Evolutionary conservation across 2,888 invertebrate species (phyloP), one percentile per base, ranked within the genome.

Genomic region (Lumbricus terrestris): DNA sequence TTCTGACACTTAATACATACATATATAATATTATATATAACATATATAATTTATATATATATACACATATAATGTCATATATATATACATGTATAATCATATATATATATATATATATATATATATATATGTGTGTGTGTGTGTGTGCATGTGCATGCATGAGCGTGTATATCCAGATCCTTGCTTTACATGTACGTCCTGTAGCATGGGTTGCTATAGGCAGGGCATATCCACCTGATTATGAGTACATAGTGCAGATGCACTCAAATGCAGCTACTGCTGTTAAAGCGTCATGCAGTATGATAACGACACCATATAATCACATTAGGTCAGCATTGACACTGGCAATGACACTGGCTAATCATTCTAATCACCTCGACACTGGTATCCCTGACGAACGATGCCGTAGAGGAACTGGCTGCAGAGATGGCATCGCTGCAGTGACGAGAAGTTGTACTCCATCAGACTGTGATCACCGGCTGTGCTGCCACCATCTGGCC

Each of bases 391-490:
- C 95, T 97, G 97, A 93, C 96, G 96, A 93, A 96, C 95, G 88
- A 97, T 95, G 88, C 97, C 97, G 92, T 96, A 95, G 92, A 97
- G 95, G 94, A 96, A 96, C 94, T 96, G 96, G 94, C 96, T 96
- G 95, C 97, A 97, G 94, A 97, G 96, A 94, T 96, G 96, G 95
- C 97, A 97, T 92, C 96, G 95, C 94, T 97, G 96, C 93, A 97
- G 95, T 54, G 96, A 95, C 92, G 96, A 96, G 95, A 97, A 97
- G 93, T 96, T 96, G 94, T 96, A 96, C 93, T 96, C 96, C 89
- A 96, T 95, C 93, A 97, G 95, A 93, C 95, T 95, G 93, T 96
- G 96, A 82, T 91, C 90, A 20, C 38, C 8, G 34, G 37, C 85
- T 3, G 35, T 85, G 34, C n/a, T n/a, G n/a, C 85, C 34, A 85